A percentile compares a stretch with the other conserved stretches of the same genome.
Evolutionary conservation across 2,113 vertebrate genomes (phyloP).

Genomic region (Oryzias melastigma): DNA sequence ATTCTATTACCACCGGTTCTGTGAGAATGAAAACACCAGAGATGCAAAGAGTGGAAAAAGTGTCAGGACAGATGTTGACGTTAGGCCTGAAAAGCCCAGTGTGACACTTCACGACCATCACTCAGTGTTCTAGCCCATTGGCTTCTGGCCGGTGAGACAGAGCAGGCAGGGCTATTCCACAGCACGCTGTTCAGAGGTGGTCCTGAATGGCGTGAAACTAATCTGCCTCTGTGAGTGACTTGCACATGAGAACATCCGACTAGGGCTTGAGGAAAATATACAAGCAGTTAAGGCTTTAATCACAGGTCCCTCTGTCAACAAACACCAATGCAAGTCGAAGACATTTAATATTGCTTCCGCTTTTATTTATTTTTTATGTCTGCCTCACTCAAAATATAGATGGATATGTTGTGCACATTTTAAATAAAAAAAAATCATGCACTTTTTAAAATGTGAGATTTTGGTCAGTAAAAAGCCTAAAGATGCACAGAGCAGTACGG

Average conservation of each 20-base stretch:
- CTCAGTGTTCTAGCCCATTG: conserved; percentile 53
- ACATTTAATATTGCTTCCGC: conserved; percentile 70
- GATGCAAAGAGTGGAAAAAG: conserved; percentile 54
- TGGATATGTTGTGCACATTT: neutral
- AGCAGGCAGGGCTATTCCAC: conserved; percentile 60
- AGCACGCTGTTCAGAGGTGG: conserved; percentile 71
- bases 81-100: conserved; percentile 54
- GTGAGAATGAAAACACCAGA: conserved; percentile 49
- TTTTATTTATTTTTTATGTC: conserved; percentile 32
- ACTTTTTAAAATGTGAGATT: too few relatives aligned
- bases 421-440: too few relatives aligned
- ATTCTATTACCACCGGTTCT: conserved; percentile 52
- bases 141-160: conserved; percentile 56
- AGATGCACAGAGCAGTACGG: too few relatives aligned
- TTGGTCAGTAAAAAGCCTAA: too few relatives aligned
- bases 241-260: conserved; percentile 72
- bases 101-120: conserved; percentile 52
- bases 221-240: conserved; percentile 66
- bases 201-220: conserved; percentile 70
- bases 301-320: conserved; percentile 75
- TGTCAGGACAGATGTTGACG: conserved; percentile 55
- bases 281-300: conserved; percentile 72
- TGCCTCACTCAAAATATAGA: conserved; percentile 26
- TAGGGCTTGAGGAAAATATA: conserved; percentile 76
- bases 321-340: conserved; percentile 71